Conservation (phyloP, 2,113 vertebrate genomes). For the Limnothrissa miodon region DNA sequence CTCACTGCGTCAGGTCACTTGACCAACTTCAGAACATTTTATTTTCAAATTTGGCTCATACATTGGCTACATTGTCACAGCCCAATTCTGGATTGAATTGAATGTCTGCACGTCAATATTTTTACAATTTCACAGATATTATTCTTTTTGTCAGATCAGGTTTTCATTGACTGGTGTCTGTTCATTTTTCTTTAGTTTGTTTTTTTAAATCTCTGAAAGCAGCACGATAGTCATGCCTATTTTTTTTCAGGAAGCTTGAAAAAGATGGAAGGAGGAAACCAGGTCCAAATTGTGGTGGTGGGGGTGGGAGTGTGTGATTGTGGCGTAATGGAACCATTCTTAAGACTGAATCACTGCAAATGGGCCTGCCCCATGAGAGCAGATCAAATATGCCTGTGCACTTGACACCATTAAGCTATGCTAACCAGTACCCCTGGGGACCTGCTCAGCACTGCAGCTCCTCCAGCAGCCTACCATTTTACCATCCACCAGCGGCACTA, state of each 20-base stretch:
- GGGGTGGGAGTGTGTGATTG: constrained; percentile 23
- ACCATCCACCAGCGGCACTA: constrained; percentile 53
- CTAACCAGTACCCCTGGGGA: constrained; percentile 67
- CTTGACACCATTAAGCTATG: constrained; percentile 73
- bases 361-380: constrained; percentile 49
- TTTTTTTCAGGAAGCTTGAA: not conserved
- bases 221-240: not conserved
- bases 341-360: constrained; percentile 41
- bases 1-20: constrained; percentile 39
- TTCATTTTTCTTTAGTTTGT: not conserved
- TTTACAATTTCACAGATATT: not conserved
- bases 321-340: constrained; percentile 36
- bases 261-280: not conserved
- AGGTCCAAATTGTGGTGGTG: constrained; percentile 19
- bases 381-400: constrained; percentile 62
- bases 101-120: not conserved
- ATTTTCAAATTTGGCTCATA: constrained; percentile 28
- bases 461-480: constrained; percentile 43
- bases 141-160: not conserved
- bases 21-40: constrained; percentile 30
- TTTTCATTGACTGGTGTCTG: not conserved
- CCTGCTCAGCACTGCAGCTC: constrained; percentile 46
- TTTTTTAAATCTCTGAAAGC: not conserved
- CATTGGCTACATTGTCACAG: not conserved
- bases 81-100: not conserved